Base-by-base conservation (phyloP, 2,113 vertebrate genomes). In the Ovis canadensis region DNA sequence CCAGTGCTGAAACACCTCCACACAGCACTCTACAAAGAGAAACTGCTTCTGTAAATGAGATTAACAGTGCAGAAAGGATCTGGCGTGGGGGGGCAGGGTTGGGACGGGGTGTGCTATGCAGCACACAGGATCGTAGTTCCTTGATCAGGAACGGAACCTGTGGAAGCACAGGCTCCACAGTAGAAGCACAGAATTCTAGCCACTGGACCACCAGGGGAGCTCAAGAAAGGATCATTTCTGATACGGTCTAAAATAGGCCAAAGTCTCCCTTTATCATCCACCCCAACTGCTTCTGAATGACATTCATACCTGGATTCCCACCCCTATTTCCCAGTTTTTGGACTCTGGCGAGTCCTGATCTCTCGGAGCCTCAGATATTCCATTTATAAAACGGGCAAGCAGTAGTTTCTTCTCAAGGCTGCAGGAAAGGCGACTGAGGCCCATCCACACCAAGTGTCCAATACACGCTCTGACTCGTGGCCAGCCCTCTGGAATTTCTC, bases 391-490 rank as follows among this genome's bases (percentile, higher is more conserved):
- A 36, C 5, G 15, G 21, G 17, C 71, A 59, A 48, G 40, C 27
- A 45, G 1, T 2, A 19, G 15, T 67, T 71, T 71, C 87, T 52
- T 45, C 36, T 29, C 25, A 5, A 33, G 16, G 40, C 7, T 7
- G 5, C 12, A 2, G 59, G 15, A 8, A 81, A 13, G 27, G 36
- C 1, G 7, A 36, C 52, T 12, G 43, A 87, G 60, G 55, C 5
- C 5, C 2, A 60, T 1, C 17, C 3, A 29, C 9, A 21, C 60
- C n/a, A 6, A 12, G n/a, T 2, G 5, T 23, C 40, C n/a, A 19
- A 15, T 0, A 59, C 16, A 7, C 1, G 6, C 52, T 33, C 23
- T 0, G 6, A 64, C 78, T 7, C n/a, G 7, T 2, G 9, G 36
- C 43, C 77, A 91, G 29, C 31, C 43, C 54, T 33, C 77, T 12